Evolutionary conservation across 2,797 vertebrate genomes (phyloP).

Genomic region (Corythornis leucogaster): DNA sequence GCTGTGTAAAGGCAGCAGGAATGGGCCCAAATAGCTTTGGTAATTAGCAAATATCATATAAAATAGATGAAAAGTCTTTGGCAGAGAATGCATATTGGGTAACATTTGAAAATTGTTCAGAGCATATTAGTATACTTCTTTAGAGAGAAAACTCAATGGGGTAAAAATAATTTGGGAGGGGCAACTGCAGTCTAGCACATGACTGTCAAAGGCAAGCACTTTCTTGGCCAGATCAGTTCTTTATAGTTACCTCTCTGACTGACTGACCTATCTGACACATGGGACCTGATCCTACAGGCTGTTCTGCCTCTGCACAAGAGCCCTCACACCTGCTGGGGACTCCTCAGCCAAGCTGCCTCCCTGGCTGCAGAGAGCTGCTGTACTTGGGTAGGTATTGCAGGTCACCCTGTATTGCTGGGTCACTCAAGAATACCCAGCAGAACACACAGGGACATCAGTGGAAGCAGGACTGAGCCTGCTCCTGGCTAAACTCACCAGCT

Average conservation of each 20-base stretch:
- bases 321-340: not conserved
- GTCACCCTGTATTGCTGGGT: not conserved
- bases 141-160: not conserved
- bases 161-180: constrained; percentile 7
- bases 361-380: not conserved
- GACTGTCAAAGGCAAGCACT: not conserved
- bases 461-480: not conserved
- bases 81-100: not conserved
- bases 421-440: not conserved
- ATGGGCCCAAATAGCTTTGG: constrained; percentile 61
- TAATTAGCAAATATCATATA: constrained; percentile 59
- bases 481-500: constrained; percentile 19
- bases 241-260: not conserved
- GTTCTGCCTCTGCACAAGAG: not conserved
- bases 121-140: constrained; percentile 15
- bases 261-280: not conserved
- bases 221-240: not conserved
- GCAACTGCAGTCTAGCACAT: not conserved
- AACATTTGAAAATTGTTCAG: constrained; percentile 46
- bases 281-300: not conserved
- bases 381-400: not conserved
- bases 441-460: rapidly evolving
- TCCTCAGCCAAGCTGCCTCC: not conserved
- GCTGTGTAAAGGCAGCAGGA: constrained; percentile 60
- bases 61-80: constrained; percentile 65